phyloP scores from a whole-genome alignment of 2,888 invertebrate species.

The Cerceris rybyensis region DNA sequence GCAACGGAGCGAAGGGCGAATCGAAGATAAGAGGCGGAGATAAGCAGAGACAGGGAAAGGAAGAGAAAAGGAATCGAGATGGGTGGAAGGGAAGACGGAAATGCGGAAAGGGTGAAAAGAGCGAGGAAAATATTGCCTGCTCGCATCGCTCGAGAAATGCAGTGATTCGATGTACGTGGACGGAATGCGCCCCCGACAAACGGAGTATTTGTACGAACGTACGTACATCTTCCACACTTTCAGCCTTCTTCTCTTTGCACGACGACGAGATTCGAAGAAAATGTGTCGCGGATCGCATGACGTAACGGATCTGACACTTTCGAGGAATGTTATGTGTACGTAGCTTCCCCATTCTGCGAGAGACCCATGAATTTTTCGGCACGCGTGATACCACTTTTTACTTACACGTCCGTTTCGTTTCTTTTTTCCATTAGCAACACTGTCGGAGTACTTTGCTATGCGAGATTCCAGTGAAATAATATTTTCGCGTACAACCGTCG shows the following conservation, averaged over 20 bases:
- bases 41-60: conserved; percentile 5
- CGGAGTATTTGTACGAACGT: conserved; percentile 25
- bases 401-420: too few relatives aligned
- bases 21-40: background rate
- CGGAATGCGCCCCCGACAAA: conserved; percentile 43
- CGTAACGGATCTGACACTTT: too few relatives aligned
- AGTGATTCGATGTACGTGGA: conserved; percentile 57
- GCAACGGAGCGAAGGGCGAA: too few relatives aligned
- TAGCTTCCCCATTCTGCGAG: too few relatives aligned
- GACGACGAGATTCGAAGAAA: background rate
- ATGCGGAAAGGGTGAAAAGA: background rate
- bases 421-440: too few relatives aligned
- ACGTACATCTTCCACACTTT: background rate
- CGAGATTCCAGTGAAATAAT: too few relatives aligned
- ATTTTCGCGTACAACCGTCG: too few relatives aligned
- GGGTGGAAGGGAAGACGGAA: background rate
- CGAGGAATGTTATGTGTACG: too few relatives aligned
- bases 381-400: too few relatives aligned
- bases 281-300: background rate
- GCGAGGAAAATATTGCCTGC: conserved; percentile 43
- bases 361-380: too few relatives aligned
- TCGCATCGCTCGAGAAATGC: conserved; percentile 20
- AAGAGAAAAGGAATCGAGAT: background rate
- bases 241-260: background rate
- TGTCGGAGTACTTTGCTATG: too few relatives aligned